Conservation (phyloP, 2,797 vertebrate species). For the Pipistrellus pipistrellus region DNA sequence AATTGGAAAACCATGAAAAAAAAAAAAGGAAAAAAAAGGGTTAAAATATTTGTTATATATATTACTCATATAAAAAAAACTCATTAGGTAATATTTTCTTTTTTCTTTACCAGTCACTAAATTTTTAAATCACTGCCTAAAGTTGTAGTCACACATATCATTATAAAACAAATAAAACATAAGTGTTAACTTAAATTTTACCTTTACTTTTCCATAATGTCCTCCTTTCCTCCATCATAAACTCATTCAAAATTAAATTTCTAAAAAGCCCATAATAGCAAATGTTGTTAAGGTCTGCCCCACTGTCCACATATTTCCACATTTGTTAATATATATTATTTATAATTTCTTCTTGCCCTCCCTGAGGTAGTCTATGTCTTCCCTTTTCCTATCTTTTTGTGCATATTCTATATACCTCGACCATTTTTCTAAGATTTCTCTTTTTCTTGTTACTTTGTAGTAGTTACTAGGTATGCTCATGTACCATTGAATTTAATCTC, state of each 20-base stretch:
- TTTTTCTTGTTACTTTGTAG: no score
- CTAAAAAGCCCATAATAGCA: not conserved
- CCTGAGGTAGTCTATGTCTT: not conserved
- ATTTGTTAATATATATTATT: constrained; percentile 13
- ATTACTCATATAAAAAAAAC: not conserved
- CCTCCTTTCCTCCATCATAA: not conserved
- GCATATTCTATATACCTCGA: no score
- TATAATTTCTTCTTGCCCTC: not conserved
- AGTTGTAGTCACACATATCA: not conserved
- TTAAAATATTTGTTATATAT: constrained; percentile 6
- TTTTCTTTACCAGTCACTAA: not conserved
- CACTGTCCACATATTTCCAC: not conserved
- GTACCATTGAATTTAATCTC: not conserved
- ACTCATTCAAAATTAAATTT: constrained; percentile 31
- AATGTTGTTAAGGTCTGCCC: not conserved
- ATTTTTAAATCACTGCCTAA: not conserved
- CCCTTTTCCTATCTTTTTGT: not conserved
- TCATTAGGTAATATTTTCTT: not conserved
- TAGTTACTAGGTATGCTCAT: not conserved
- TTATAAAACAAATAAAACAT: not conserved
- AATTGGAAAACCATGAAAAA: constrained; percentile 61
- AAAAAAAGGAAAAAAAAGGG: not conserved
- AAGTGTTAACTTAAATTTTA: constrained; percentile 1
- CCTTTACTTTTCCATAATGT: not conserved
- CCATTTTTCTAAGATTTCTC: no score